Conservation (phyloP, 2,888 invertebrate genomes). For the Pandemis heparana region DNA sequence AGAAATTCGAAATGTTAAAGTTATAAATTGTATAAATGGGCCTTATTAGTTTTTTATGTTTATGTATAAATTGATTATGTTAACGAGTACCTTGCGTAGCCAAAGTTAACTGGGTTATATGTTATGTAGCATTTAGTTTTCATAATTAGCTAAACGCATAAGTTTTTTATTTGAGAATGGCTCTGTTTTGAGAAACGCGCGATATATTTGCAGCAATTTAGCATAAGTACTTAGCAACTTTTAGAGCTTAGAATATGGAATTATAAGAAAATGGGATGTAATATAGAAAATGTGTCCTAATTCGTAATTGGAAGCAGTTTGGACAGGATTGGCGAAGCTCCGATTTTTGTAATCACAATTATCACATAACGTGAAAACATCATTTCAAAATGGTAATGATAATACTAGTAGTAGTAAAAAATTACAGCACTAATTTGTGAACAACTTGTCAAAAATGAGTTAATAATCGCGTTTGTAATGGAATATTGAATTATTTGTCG, state of each 20-base stretch:
- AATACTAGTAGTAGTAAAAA: no score
- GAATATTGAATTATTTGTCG: no score
- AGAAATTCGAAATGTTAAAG: background rate
- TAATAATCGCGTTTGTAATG: no score
- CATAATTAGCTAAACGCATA: background rate
- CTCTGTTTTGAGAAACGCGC: background rate
- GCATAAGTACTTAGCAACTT: background rate
- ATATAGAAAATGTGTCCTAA: no score
- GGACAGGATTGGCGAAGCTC: no score
- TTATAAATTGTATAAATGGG: background rate
- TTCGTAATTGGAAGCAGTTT: no score
- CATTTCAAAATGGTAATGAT: no score
- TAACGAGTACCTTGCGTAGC: conserved; percentile 14
- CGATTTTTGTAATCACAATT: no score
- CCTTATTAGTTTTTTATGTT: background rate
- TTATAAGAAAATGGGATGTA: background rate
- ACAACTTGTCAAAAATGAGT: no score
- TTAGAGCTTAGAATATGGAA: background rate
- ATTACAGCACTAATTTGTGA: no score
- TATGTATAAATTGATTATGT: background rate
- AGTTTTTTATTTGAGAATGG: background rate
- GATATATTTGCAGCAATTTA: background rate
- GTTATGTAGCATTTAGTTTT: background rate
- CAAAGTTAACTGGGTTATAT: conserved; percentile 14
- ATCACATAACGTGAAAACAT: no score